Conservation (phyloP, 2,113 vertebrate genomes). For the Semicossyphus pulcher region DNA sequence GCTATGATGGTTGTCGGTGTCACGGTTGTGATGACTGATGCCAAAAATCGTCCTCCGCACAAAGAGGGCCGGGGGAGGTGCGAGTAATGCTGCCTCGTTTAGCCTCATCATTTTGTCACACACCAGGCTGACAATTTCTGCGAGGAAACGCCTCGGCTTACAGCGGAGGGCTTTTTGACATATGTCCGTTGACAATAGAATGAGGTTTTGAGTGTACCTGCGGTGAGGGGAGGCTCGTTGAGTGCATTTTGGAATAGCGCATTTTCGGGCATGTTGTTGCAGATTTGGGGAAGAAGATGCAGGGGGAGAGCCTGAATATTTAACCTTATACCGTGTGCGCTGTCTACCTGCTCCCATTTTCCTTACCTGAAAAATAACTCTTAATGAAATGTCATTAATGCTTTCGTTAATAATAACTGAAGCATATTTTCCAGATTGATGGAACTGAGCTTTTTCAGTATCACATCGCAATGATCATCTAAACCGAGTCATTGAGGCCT, state of each 20-base stretch:
- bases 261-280: constrained; percentile 68
- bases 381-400: background rate
- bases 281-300: constrained; percentile 61
- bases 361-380: background rate
- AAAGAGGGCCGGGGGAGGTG: constrained; percentile 75
- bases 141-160: constrained; percentile 72
- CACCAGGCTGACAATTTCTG: constrained; percentile 46
- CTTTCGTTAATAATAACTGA: background rate
- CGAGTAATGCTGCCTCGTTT: constrained; percentile 55
- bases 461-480: constrained; percentile 14
- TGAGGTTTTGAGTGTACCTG: constrained; percentile 3
- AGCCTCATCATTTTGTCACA: constrained; percentile 63
- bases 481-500: constrained; percentile 54
- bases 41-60: constrained; percentile 71
- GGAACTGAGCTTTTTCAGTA: constrained; percentile 5
- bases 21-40: constrained; percentile 45
- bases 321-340: constrained; percentile 18
- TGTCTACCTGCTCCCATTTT: background rate
- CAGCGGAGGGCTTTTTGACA: constrained; percentile 23
- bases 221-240: background rate
- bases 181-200: background rate
- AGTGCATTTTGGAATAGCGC: constrained; percentile 64
- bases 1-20: constrained; percentile 17
- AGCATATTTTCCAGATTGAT: background rate
- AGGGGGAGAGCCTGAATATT: constrained; percentile 37